A percentile compares a stretch with the other conserved stretches of the same genome.
phyloP scores from a whole-genome alignment of 2,797 vertebrate species.

The Sebastes baramenuke region DNA sequence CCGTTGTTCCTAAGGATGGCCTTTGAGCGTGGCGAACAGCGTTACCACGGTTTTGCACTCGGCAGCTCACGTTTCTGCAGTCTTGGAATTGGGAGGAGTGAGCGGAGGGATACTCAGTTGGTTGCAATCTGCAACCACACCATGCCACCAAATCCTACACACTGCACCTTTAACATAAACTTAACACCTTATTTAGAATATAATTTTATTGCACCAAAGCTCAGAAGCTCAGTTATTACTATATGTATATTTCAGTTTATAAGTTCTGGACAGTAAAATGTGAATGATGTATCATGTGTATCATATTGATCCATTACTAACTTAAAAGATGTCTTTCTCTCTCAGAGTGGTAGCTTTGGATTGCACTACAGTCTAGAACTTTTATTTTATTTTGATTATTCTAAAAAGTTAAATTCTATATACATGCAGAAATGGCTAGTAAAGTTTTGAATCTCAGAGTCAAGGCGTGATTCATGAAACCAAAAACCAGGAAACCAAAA shows the following conservation, averaged over 20 bases:
- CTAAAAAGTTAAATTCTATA: neutral
- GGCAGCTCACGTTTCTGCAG: too few species aligned
- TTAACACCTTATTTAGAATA: neutral
- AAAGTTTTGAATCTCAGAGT: neutral
- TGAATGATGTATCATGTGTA: neutral
- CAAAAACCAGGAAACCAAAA: neutral
- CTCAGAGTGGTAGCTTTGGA: neutral
- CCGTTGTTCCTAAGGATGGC: too few species aligned
- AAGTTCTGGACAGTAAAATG: neutral
- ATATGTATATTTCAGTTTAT: neutral
- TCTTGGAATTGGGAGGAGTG: too few species aligned
- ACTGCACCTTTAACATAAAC: neutral
- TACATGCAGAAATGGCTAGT: neutral
- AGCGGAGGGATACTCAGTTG: too few species aligned
- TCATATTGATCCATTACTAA: neutral
- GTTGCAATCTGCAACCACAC: too few species aligned
- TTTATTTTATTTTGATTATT: neutral
- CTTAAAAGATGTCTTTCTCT: neutral
- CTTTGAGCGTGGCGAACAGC: too few species aligned
- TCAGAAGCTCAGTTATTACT: neutral
- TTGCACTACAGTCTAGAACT: neutral
- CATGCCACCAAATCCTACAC: too few species aligned
- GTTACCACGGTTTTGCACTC: too few species aligned
- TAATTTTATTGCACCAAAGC: neutral
- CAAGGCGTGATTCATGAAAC: neutral